Evolutionary conservation across 2,113 vertebrate species (phyloP).

Genomic region (Orthonyx spaldingii): DNA sequence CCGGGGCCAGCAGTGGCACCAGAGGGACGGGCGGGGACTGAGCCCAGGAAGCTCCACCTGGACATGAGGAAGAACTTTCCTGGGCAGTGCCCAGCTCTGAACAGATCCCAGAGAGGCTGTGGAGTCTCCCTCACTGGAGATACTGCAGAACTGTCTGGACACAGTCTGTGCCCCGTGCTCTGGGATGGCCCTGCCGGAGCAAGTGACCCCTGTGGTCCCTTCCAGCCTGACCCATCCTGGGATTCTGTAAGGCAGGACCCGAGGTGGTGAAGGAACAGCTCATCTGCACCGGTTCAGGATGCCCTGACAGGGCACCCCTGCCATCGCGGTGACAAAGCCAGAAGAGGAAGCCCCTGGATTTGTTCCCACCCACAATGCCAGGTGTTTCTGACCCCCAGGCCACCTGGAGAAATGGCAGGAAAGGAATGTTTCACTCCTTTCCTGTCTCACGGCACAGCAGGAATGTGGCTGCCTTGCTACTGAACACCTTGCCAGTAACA

Average conservation of each 20-base stretch:
- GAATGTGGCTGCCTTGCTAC: background rate
- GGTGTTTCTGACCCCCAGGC: background rate
- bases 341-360: background rate
- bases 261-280: background rate
- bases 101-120: no score
- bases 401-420: background rate
- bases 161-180: background rate
- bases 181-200: background rate
- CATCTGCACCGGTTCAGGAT: background rate
- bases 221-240: background rate
- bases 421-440: background rate
- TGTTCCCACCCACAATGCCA: rapidly evolving
- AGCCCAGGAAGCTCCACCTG: background rate
- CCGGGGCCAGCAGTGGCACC: background rate
- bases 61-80: background rate
- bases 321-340: no score
- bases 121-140: background rate
- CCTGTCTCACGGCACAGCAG: background rate
- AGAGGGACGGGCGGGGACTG: background rate
- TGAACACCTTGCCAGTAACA: background rate
- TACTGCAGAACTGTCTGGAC: background rate
- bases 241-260: no score
- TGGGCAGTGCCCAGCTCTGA: background rate
- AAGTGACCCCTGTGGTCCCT: background rate
- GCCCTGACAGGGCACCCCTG: background rate